Evolutionary conservation across 2,888 invertebrate species (phyloP).

Genomic region (Octonoba sinensis): DNA sequence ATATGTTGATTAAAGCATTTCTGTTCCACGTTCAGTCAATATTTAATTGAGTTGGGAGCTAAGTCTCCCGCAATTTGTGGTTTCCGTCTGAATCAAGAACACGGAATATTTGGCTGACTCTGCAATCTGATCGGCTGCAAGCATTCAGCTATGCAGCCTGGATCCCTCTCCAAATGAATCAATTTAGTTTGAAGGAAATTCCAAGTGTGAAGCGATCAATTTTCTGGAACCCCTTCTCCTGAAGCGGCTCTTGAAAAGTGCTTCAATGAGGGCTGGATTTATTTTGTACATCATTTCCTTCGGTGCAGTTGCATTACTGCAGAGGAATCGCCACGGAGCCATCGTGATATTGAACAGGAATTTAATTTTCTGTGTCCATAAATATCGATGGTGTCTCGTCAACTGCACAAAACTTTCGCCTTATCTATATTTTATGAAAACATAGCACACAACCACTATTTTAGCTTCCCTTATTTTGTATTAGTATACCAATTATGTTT

Average conservation of each 20-base stretch:
- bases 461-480: no score
- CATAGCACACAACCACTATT: no score
- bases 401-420: no score
- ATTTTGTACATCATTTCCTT: constrained; percentile 52
- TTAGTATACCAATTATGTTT: no score
- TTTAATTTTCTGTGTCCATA: constrained; percentile 42
- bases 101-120: constrained; percentile 50
- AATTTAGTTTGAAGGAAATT: constrained; percentile 60
- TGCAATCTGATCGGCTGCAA: constrained; percentile 39
- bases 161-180: constrained; percentile 46
- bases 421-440: no score
- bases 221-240: constrained; percentile 30
- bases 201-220: constrained; percentile 58
- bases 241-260: constrained; percentile 51
- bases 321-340: constrained; percentile 9
- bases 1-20: constrained; percentile 61
- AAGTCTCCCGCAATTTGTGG: constrained; percentile 48
- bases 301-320: constrained; percentile 24
- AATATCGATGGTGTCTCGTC: constrained; percentile 13
- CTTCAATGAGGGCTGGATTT: constrained; percentile 53
- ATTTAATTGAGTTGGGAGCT: constrained; percentile 46
- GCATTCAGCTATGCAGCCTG: constrained; percentile 10
- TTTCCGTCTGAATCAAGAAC: constrained; percentile 48
- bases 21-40: constrained; percentile 36
- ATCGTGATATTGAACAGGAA: constrained; percentile 27